Percentiles rank a stretch among this genome's conserved stretches.
These are phyloP conservation scores for Dufourea novaeangliae DNA, from an alignment of 1,140 invertebrate species.

Conservation along the genomic window DNA sequence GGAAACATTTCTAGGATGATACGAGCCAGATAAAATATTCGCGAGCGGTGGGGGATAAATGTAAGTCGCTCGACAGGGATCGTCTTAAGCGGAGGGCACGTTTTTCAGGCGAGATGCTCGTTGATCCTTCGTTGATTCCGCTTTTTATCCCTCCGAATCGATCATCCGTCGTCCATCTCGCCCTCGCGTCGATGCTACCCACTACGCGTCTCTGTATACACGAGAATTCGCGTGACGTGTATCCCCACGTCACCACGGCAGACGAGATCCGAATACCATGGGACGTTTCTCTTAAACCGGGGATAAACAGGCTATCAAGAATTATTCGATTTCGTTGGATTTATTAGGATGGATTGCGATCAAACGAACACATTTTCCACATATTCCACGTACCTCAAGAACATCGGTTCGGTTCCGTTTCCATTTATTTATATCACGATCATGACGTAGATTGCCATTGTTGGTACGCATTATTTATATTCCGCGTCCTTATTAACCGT, in stretches of 20 bases:
- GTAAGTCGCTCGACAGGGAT: constrained; percentile 36
- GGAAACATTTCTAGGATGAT: constrained; percentile 14
- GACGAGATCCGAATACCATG: constrained; percentile 67
- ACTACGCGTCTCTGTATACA: constrained; percentile 47
- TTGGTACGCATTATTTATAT: too few relatives aligned
- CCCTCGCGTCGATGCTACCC: constrained; percentile 60
- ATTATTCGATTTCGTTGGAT: background rate
- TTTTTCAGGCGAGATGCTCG: constrained; percentile 67
- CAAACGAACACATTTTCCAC: background rate
- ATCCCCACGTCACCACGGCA: constrained; percentile 50
- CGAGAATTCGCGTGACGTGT: constrained; percentile 52
- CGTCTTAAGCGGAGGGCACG: constrained; percentile 31
- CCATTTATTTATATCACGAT: background rate
- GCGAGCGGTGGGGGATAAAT: constrained; percentile 2
- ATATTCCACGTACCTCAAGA: background rate
- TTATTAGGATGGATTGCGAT: background rate
- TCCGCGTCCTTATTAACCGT: too few relatives aligned
- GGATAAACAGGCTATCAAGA: constrained; percentile 5
- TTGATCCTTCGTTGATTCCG: constrained; percentile 77
- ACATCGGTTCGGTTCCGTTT: background rate
- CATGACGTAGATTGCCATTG: too few relatives aligned
- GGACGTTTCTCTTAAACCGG: constrained; percentile 1
- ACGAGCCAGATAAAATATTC: constrained; percentile 37
- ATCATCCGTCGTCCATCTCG: constrained; percentile 76
- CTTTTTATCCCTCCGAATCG: constrained; percentile 78